Evolutionary conservation across 2,888 invertebrate genomes (phyloP).

Genomic region (Zootermopsis nevadensis): DNA sequence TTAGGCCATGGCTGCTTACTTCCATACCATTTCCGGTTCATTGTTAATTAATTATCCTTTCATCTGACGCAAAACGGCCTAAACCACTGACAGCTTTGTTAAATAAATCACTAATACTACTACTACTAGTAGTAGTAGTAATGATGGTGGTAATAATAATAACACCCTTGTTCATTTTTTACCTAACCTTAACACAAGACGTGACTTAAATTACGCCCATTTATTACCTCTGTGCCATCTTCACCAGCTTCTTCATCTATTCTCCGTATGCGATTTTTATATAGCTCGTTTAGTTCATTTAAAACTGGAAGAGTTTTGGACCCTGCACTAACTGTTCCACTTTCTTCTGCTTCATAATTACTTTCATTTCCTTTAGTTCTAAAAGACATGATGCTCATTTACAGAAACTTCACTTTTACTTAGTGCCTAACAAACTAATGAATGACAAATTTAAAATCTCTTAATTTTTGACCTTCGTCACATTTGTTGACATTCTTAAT

Average conservation of each 20-base stretch:
- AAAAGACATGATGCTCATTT: not conserved
- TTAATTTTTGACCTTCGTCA: not conserved
- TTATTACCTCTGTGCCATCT: conserved; percentile 29
- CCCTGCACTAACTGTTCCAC: not conserved
- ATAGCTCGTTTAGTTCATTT: conserved; percentile 71
- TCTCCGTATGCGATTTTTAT: conserved; percentile 70
- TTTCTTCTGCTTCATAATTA: not conserved
- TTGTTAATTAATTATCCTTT: too few relatives aligned
- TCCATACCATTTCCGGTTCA: too few relatives aligned
- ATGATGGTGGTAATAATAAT: too few relatives aligned
- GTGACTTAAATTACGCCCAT: not conserved
- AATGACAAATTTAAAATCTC: not conserved
- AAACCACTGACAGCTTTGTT: too few relatives aligned
- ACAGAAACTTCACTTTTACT: not conserved
- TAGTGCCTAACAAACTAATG: not conserved
- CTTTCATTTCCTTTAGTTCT: not conserved
- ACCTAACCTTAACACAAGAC: not conserved
- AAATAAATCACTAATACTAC: too few relatives aligned
- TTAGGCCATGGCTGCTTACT: too few relatives aligned
- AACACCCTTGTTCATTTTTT: too few relatives aligned
- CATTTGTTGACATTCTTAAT: conserved; percentile 20
- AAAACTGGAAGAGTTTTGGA: conserved; percentile 65
- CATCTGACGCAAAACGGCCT: too few relatives aligned
- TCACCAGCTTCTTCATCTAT: conserved; percentile 63
- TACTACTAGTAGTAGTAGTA: too few relatives aligned